Evolutionary conservation across 2,113 vertebrate species (phyloP).

Genomic region (Neotoma lepida): DNA sequence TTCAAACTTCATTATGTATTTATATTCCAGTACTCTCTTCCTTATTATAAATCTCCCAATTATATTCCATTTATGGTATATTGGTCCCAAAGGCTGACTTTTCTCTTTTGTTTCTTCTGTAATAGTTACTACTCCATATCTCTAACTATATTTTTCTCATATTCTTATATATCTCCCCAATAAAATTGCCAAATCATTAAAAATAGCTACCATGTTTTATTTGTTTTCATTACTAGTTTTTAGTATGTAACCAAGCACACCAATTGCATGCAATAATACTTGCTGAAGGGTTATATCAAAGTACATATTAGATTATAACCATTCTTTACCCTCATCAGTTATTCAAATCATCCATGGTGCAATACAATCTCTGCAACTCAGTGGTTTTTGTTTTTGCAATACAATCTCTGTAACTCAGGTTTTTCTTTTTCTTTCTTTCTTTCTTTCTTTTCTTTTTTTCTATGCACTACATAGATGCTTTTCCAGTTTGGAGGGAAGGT

Average conservation of each 20-base stretch:
- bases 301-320: not conserved
- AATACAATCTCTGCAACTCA: not conserved
- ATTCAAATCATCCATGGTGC: not conserved
- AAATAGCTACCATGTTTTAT: not conserved
- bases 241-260: conserved; percentile 18
- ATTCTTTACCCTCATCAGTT: not conserved
- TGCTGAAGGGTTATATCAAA: not conserved
- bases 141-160: conserved; percentile 3
- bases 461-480: not conserved
- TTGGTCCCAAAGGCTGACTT: not conserved
- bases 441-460: not conserved
- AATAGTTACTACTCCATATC: not conserved
- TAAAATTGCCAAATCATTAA: conserved; percentile 20
- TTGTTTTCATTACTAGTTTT: not conserved
- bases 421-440: too few species aligned
- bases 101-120: not conserved
- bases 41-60: not conserved
- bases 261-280: not conserved
- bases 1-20: not conserved
- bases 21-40: not conserved
- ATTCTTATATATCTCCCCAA: not conserved
- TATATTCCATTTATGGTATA: not conserved
- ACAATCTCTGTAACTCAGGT: too few species aligned
- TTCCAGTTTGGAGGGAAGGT: not conserved
- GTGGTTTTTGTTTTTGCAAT: too few species aligned